Evolutionary conservation across 2,888 invertebrate genomes (phyloP), one percentile per base, ranked within the genome.

Genomic region (Diaperis boleti): DNA sequence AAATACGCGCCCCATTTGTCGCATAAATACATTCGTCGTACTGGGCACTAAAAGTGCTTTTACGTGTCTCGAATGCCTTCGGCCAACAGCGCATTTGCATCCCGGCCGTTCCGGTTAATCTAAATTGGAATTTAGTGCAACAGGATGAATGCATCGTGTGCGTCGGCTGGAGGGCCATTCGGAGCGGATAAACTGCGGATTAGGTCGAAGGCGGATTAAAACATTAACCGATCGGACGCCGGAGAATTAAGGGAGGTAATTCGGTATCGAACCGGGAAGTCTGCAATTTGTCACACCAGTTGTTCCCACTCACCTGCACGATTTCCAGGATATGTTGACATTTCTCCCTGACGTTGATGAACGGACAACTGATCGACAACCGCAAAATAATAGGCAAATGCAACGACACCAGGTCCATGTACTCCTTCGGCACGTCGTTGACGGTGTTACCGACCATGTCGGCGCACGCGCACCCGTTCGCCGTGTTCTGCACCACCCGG

Each of bases 381-480:
- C 86, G 80, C 49, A 87, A 78, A 69, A 87, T 83, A 69, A 86
- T 86, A 22, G 86, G 86, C 65, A 87, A 79, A 76, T 86, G 85
- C 50, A 85, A 75, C 41, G 83, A 82, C 54, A 85, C 84, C 68
- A 85, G 77, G 55, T 84, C 84, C 68, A 84, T 74, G 66, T 85
- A 84, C 74, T 85, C 84, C 71, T 82, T 82, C 8, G 84, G 79
- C 66, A 79, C 74, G 50, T 80, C 79, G 45, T 71, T 69, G 10
- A 78, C 52, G 77, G 79, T 76, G 65, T 82, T 79, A 22, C 82
- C 83, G 37, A 82, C 81, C 55, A 82, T 80, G 22, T 82, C 82
- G 3, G 82, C 77, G 60, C 80, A 82, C 68, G 82, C 81, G 42
- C 81, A 74, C 52, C 75, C 80, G 65, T 82, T 82, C 33, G 79